Evolutionary conservation across 2,888 invertebrate genomes (phyloP), one percentile per base, ranked within the genome.

Genomic region (Noctuana brunneofusca): DNA sequence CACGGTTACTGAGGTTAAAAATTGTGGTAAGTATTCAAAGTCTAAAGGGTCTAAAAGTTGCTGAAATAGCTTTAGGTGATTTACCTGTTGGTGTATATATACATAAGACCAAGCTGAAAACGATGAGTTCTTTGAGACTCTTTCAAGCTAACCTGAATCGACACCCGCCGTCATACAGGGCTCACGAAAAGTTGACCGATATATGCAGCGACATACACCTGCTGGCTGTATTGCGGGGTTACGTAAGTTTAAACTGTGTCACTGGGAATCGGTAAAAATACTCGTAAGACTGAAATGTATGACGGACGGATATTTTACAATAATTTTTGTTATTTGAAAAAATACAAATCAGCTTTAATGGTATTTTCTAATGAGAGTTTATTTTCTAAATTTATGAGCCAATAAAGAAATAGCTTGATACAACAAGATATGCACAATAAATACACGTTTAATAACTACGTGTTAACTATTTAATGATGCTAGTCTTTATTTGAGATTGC

Each of bases 121-220:
- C 48, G 50, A 24, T 24, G 46, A 46, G 16, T 22, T 38, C 54
- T 62, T 62, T 55, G 48, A 55, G 14, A n/a, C 35, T 48, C 60
- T 38, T 62, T 62, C 48, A 60, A 48, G 14, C 48, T 55, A 62
- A 62, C 60, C 60, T 55, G 35, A 62, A 62, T 62, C 60, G 35
- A 41, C n/a, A n/a, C n/a, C 41, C 16, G 24, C 54, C 18, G 54
- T 27, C n/a, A 62, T 55, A 38, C 60, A 38, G 54, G 38, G 48
- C 54, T 49, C 43, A 55, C 60, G 60, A 62, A 59, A 62, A 54
- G 60, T 62, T 62, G 60, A 62, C 62, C 62, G 62, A 55, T 55
- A 62, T 62, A 62, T 49, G 55, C 62, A 55, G 49, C 55, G 62
- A 49, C 55, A 62, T 38, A 62, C 55, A 55, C 55, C 62, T 27